Percentiles rank a stretch among this genome's conserved stretches.
These are phyloP conservation scores for Parazoanthus darwini DNA, from an alignment of 92 coral and sea anemone species.

Conservation along the genomic window DNA sequence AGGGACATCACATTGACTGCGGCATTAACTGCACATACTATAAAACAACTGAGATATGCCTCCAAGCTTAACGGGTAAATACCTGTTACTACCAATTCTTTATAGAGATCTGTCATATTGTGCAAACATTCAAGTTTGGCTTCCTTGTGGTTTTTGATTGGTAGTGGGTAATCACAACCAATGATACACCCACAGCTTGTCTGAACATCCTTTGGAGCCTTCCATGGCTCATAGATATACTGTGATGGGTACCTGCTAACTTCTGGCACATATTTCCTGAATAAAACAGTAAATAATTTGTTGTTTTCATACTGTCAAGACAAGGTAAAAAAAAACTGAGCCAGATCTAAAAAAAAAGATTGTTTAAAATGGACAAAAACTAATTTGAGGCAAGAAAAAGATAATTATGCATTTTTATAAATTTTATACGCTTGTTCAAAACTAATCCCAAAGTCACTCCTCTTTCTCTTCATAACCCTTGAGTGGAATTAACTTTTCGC, in stretches of 20 bases:
- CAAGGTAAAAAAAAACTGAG: background rate
- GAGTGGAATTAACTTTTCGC: no score
- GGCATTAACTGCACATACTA: background rate
- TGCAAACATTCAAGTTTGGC: slow-evolving; percentile 62
- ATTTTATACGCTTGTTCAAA: no score
- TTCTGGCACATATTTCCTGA: slow-evolving; percentile 81
- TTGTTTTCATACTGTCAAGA: no score
- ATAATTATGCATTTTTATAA: no score
- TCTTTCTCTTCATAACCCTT: no score
- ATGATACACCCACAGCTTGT: slow-evolving; percentile 65
- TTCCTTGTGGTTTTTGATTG: slow-evolving; percentile 60
- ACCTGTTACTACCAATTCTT: slow-evolving; percentile 63
- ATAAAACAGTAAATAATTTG: background rate
- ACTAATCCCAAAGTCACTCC: no score
- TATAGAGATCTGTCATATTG: slow-evolving; percentile 54
- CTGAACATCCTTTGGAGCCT: slow-evolving; percentile 71
- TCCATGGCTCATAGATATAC: slow-evolving; percentile 87
- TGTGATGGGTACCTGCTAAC: slow-evolving; percentile 62
- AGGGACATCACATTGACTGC: background rate
- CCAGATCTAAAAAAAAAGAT: background rate
- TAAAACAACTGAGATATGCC: background rate
- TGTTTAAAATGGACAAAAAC: no score
- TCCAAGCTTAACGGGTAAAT: background rate
- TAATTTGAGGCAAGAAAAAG: no score
- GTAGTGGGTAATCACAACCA: slow-evolving; percentile 81